A percentile compares a stretch with the other conserved stretches of the same genome.
Evolutionary conservation across 2,888 invertebrate species (phyloP).

Genomic region (Lysandra coridon): DNA sequence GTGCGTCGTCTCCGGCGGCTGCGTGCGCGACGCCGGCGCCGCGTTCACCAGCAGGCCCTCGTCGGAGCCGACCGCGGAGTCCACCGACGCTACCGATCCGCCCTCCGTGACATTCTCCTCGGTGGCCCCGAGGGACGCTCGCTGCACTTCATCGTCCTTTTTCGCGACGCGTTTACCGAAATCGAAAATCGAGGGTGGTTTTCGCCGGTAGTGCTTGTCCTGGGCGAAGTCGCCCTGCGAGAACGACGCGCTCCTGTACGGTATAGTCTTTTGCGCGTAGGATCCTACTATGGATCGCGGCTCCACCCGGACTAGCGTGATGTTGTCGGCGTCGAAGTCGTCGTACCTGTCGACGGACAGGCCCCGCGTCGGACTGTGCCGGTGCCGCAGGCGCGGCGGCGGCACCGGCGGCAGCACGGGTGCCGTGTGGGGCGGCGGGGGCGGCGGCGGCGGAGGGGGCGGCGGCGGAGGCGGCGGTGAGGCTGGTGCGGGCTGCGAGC

Average conservation of each 20-base stretch:
- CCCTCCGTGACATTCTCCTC: constrained; percentile 68
- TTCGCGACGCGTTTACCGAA: constrained; percentile 62
- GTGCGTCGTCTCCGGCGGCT: constrained; percentile 71
- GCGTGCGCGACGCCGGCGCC: constrained; percentile 66
- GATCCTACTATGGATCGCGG: constrained; percentile 82
- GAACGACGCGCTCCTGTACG: constrained; percentile 92
- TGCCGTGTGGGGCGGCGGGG: constrained; percentile 71
- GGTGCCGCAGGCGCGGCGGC: constrained; percentile 75
- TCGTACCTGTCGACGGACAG: constrained; percentile 72
- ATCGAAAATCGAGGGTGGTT: constrained; percentile 69
- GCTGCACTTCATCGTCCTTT: constrained; percentile 49
- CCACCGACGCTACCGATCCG: constrained; percentile 80
- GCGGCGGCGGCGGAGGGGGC: constrained; percentile 58
- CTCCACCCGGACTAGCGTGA: constrained; percentile 80
- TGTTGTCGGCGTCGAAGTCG: constrained; percentile 71
- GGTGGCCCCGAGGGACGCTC: constrained; percentile 60
- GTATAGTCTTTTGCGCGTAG: constrained; percentile 84
- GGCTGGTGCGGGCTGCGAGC: constrained; percentile 54
- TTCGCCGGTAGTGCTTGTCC: constrained; percentile 71
- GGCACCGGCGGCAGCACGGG: constrained; percentile 80
- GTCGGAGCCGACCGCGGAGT: constrained; percentile 82
- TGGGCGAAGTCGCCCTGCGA: constrained; percentile 91
- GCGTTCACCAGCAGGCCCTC: constrained; percentile 75
- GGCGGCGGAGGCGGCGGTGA: constrained; percentile 59
- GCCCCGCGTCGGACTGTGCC: constrained; percentile 75